Conservation (phyloP, 1,140 invertebrate genomes). For the Trichonephila clavata region DNA sequence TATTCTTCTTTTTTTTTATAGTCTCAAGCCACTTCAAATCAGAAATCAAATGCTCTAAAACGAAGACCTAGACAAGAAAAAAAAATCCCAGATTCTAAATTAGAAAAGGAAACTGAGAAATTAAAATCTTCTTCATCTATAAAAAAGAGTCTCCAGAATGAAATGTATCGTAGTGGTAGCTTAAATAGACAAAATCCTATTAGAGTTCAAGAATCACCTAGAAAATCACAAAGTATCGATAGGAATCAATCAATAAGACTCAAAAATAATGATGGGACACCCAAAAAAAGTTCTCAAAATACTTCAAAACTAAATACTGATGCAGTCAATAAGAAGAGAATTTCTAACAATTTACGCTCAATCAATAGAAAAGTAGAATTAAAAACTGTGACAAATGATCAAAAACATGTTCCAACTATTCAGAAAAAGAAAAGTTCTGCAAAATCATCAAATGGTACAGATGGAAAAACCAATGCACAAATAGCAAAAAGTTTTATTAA, state of each 20-base stretch:
- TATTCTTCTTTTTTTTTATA: constrained; percentile 25
- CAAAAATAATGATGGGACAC: background rate
- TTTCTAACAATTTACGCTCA: background rate
- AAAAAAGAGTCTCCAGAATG: constrained; percentile 16
- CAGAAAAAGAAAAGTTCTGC: background rate
- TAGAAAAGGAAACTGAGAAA: constrained; percentile 22
- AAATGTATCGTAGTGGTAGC: constrained; percentile 43
- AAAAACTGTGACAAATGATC: background rate
- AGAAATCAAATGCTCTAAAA: constrained; percentile 34
- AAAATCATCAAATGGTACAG: background rate
- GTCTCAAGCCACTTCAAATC: background rate
- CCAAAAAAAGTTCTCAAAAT: background rate
- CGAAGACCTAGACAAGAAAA: background rate
- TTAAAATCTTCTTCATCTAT: background rate
- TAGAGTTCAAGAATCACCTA: constrained; percentile 41
- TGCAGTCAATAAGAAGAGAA: background rate
- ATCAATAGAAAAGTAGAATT: background rate
- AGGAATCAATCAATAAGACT: constrained; percentile 16
- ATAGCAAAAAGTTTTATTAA: constrained; percentile 72
- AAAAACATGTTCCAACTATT: background rate
- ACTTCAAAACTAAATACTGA: background rate
- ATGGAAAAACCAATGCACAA: constrained; percentile 50
- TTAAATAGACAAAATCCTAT: constrained; percentile 13
- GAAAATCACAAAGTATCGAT: constrained; percentile 62
- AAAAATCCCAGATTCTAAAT: background rate